Evolutionary conservation across 2,888 invertebrate species (phyloP), one percentile per base, ranked within the genome.

Genomic region (Rhingia campestris): DNA sequence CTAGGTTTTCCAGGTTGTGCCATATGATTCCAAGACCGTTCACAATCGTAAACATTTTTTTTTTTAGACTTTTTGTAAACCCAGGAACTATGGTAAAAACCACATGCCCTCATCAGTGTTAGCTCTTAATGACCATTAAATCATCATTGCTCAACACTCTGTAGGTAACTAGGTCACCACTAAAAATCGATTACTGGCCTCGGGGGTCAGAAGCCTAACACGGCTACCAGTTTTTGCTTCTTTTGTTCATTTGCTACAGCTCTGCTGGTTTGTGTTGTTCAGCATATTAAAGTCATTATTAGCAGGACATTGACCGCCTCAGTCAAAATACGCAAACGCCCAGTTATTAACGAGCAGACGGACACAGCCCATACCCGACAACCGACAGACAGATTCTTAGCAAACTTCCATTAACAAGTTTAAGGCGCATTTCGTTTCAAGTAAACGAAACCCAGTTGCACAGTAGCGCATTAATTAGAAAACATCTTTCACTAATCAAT

Each of bases 401-500:
- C 35, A 49, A 30, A n/a, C 37, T 12, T 58, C 22, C 35, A 61
- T 33, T 47, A 49, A 9, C 45, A 45, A 47, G n/a, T 35, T 30
- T 10, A 10, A 30, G 37, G 35, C 39, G 37, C 3, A 22, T 35
- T 22, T 39, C 53, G 14, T 37, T 30, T 35, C 39, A 49, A 39
- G 22, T 14, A 33, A 66, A 33, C 32, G 56, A 58, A 39, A 39
- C 67, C 67, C 54, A 74, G 75, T 75, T 81, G 37, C 43, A 81
- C 81, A 75, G 76, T 81, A 81, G 81, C 80, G 7, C 70, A 75
- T 81, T 75, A 75, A 81, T 81, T 81, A 81, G 81, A 75, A 75
- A 79, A 59, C 72, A 76, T 81, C 81, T 81, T 76, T 81, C 76
- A 81, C 81, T 70, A 81, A 81, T 81, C 81, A 81, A 81, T 81